phyloP scores from a whole-genome alignment of 1,140 invertebrate genomes.

The Aphelenchoides fujianensis region DNA sequence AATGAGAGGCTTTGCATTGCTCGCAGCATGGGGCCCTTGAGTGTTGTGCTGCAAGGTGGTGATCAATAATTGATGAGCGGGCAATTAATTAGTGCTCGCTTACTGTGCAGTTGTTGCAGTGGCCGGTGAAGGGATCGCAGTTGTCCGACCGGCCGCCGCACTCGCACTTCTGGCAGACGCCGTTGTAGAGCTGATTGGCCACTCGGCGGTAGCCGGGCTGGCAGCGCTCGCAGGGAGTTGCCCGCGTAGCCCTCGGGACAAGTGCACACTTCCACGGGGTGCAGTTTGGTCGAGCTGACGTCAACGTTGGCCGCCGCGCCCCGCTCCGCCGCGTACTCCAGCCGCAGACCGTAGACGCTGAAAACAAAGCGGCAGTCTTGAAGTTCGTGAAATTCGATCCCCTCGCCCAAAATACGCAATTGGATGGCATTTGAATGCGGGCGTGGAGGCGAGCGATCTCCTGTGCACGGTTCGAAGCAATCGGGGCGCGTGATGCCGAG shows the following conservation, averaged over 20 bases:
- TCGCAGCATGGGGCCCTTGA: constrained; percentile 69
- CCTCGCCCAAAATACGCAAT: neutral
- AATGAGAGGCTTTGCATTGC: constrained; percentile 72
- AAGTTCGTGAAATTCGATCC: constrained; percentile 23
- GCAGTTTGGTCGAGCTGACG: constrained; percentile 24
- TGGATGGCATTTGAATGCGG: neutral
- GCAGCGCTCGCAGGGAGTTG: constrained; percentile 51
- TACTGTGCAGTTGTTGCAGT: constrained; percentile 70
- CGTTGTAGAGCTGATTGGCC: constrained; percentile 66
- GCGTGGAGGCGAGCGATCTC: too few species aligned
- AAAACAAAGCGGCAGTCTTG: constrained; percentile 36
- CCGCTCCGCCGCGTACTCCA: constrained; percentile 40
- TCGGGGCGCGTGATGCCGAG: neutral
- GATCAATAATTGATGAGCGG: neutral
- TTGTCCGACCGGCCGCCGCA: constrained; percentile 82
- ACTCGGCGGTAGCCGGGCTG: constrained; percentile 70
- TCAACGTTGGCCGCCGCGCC: constrained; percentile 20
- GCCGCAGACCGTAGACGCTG: constrained; percentile 52
- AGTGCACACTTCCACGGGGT: constrained; percentile 45
- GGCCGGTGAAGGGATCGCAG: constrained; percentile 75
- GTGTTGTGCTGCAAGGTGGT: constrained; percentile 86
- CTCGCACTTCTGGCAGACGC: constrained; percentile 78
- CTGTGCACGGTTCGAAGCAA: too few species aligned
- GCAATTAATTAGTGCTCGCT: constrained; percentile 37
- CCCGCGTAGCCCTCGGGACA: constrained; percentile 58